phyloP scores from a whole-genome alignment of 2,113 vertebrate genomes.

The Atrichornis clamosus region DNA sequence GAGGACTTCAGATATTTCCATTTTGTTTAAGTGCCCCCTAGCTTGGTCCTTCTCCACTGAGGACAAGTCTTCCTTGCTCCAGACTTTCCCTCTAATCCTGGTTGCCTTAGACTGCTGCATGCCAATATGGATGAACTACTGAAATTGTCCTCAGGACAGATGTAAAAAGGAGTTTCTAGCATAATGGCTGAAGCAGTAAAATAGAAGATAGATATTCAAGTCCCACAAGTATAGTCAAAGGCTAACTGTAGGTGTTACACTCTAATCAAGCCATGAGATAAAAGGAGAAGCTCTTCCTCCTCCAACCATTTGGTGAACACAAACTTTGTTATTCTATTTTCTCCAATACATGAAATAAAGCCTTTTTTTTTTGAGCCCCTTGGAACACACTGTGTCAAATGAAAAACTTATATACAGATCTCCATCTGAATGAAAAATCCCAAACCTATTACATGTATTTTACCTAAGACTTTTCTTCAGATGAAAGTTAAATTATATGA shows the following conservation, averaged over 20 bases:
- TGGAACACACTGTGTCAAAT: neutral
- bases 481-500: neutral
- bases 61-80: neutral
- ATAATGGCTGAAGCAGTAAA: neutral
- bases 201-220: neutral
- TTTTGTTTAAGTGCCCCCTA: neutral
- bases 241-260: neutral
- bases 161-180: neutral
- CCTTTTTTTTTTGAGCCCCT: neutral
- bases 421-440: neutral
- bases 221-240: too few relatives aligned
- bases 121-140: neutral
- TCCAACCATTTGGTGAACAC: neutral
- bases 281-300: neutral
- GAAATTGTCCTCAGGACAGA: neutral
- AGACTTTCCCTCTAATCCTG: neutral
- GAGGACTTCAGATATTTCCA: fast-evolving
- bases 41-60: neutral
- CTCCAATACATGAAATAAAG: neutral
- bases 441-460: neutral
- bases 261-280: neutral
- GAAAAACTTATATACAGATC: neutral
- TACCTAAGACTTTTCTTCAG: neutral
- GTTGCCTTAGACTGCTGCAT: neutral
- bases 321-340: neutral